Evolutionary conservation across 2,888 invertebrate species (phyloP), one percentile per base, ranked within the genome.

Genomic region (Drosophila gaucha): DNA sequence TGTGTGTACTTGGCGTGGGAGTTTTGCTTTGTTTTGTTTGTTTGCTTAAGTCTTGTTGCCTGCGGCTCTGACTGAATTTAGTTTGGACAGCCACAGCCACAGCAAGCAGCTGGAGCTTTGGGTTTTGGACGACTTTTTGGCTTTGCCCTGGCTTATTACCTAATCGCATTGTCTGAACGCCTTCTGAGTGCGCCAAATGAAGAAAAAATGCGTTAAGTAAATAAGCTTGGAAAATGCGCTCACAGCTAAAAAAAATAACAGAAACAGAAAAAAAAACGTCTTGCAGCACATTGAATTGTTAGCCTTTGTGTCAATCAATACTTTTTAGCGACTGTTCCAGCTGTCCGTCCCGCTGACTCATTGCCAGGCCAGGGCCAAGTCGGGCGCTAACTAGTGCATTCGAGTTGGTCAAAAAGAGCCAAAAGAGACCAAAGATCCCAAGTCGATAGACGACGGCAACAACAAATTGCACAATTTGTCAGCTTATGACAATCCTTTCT

Each of bases 401-500:
- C 24, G 33, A 16, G 30, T 52, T 67, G 54, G 44, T 47, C 55
- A 55, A 14, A 22, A 30, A 16, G 14, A 22, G 9, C 6, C 9
- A n/a, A 31, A 24, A 26, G 16, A 18, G 12, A 18, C 30, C 24
- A 39, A 35, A 46, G 56, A 67, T 63, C 39, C 43, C 39, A 50
- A 67, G 38, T 50, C 41, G 74, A 58, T 74, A 63, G 36, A 24
- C 24, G 18, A 5, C 36, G 5, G 24, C n/a, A 12, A 55, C 14
- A 55, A 10, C 22, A 41, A 68, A 50, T 75, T 76, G 76, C 76
- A 68, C 22, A 30, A 71, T 73, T 57, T 60, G 55, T 51, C 46
- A 51, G 52, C 47, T 67, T 72, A 73, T 75, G 78, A 74, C 74
- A 77, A 58, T 75, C 78, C 78, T 78, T 78, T 78, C 78, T 75